A percentile compares a stretch with the other conserved stretches of the same genome.
phyloP scores from a whole-genome alignment of 2,113 vertebrate genomes.

The Axis porcinus region DNA sequence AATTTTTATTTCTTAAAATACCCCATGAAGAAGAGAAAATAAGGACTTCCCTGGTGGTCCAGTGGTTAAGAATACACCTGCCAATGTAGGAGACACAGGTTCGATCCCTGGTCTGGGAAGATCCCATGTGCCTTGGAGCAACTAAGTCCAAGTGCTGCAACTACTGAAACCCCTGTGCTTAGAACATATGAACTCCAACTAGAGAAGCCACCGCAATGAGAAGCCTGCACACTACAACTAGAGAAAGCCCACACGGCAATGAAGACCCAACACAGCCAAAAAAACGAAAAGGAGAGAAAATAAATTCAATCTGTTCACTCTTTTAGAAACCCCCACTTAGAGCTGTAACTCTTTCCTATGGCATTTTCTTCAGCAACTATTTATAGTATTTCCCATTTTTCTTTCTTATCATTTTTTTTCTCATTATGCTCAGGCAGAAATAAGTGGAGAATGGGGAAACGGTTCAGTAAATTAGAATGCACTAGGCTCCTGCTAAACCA shows the following conservation, averaged over 20 bases:
- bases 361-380: slow-evolving; percentile 61
- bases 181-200: not conserved
- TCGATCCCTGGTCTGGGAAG: not conserved
- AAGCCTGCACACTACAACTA: not conserved
- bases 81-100: not conserved
- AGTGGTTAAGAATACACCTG: not conserved
- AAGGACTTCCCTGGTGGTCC: not conserved
- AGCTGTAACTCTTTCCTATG: slow-evolving; percentile 48
- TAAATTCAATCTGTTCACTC: slow-evolving; percentile 41
- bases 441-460: slow-evolving; percentile 70
- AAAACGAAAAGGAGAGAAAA: slow-evolving; percentile 1
- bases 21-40: slow-evolving; percentile 46
- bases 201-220: not conserved
- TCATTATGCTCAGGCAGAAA: slow-evolving; percentile 63
- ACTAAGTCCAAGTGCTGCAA: not conserved
- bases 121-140: not conserved
- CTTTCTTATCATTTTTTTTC: slow-evolving; percentile 60
- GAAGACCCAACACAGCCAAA: not conserved
- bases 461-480: slow-evolving; percentile 76
- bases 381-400: slow-evolving; percentile 62
- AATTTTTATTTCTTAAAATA: slow-evolving; percentile 52
- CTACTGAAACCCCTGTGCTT: not conserved
- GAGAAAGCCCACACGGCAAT: not conserved
- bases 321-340: slow-evolving; percentile 12
- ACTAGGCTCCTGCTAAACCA: slow-evolving; percentile 72